Evolutionary conservation across 2,888 invertebrate species (phyloP).

Genomic region (Himalopsyche tibetana): DNA sequence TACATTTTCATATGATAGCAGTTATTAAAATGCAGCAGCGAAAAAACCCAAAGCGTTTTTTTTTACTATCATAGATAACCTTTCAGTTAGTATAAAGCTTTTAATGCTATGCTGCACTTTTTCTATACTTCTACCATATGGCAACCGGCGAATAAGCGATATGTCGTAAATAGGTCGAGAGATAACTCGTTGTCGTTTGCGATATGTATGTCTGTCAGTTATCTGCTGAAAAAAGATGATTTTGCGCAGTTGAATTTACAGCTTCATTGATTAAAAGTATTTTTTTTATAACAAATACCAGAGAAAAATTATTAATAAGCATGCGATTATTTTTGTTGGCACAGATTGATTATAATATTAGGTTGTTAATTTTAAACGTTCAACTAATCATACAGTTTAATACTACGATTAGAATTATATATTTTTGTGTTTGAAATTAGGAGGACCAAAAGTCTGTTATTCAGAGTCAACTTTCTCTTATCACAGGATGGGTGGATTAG

Average conservation of each 20-base stretch:
- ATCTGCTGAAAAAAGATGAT: not conserved
- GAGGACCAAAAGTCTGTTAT: no score
- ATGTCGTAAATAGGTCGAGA: constrained; percentile 9
- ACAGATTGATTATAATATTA: not conserved
- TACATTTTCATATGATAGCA: no score
- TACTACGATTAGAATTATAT: no score
- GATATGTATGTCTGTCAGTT: constrained; percentile 2
- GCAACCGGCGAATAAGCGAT: not conserved
- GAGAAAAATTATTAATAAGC: not conserved
- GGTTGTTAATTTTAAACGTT: not conserved
- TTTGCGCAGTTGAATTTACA: constrained; percentile 1
- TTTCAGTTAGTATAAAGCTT: no score
- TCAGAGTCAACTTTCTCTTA: no score
- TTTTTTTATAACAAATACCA: not conserved
- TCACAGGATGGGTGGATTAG: no score
- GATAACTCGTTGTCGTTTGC: not conserved
- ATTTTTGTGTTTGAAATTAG: no score
- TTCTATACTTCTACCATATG: constrained; percentile 8
- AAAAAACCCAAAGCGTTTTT: no score
- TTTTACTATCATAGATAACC: no score
- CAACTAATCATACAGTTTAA: no score
- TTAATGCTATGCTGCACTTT: no score
- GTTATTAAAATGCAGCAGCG: no score
- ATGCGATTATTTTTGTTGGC: not conserved
- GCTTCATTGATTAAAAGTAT: not conserved